phyloP scores from a whole-genome alignment of 2,797 vertebrate species.

The Melanogrammus aeglefinus region DNA sequence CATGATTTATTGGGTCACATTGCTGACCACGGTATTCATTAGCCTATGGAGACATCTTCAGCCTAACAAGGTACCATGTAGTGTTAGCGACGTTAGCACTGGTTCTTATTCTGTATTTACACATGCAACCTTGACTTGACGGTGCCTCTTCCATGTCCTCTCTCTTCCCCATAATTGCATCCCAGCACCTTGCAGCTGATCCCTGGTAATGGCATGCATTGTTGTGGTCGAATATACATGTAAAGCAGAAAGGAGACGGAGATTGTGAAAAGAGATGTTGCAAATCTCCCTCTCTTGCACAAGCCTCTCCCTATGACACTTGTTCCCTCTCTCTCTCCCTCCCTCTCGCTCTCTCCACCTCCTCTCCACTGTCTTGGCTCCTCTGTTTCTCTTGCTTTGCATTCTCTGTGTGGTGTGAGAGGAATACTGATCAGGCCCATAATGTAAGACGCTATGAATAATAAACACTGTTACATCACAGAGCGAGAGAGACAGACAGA shows the following conservation, averaged over 20 bases:
- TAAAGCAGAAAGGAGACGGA: neutral
- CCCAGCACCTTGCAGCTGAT: neutral
- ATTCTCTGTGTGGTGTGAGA: slow-evolving; percentile 17
- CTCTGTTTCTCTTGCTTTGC: neutral
- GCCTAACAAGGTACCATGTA: neutral
- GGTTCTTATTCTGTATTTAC: neutral
- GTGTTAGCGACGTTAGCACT: neutral
- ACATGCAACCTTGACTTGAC: neutral
- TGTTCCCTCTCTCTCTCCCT: slow-evolving; percentile 6
- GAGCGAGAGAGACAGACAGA: slow-evolving; percentile 23
- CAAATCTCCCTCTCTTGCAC: neutral
- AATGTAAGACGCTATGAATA: slow-evolving; percentile 53
- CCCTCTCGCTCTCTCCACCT: neutral
- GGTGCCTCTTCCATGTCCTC: neutral
- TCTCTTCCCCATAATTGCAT: slow-evolving; percentile 3
- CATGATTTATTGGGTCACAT: neutral
- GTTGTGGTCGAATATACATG: neutral
- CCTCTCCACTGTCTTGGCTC: neutral
- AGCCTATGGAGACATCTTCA: neutral
- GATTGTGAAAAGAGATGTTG: neutral
- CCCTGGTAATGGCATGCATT: neutral
- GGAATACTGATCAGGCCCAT: slow-evolving; percentile 49
- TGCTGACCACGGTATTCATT: neutral
- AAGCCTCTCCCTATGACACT: neutral
- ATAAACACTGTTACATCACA: slow-evolving; percentile 53